A percentile compares a stretch with the other conserved stretches of the same genome.
phyloP scores from a whole-genome alignment of 2,113 vertebrate species.

The Rhea pennata region DNA sequence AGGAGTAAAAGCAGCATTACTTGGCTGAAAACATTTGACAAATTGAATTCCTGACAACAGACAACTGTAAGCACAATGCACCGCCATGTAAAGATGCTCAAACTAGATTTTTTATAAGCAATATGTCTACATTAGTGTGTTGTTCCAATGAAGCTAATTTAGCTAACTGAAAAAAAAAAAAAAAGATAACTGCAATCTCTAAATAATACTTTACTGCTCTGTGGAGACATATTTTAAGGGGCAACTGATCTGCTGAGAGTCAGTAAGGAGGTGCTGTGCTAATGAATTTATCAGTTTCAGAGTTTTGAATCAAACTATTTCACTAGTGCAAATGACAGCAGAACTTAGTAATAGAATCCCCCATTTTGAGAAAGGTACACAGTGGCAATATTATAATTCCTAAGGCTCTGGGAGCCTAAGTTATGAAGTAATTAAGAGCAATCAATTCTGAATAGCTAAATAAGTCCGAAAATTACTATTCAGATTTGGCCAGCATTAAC shows the following conservation, averaged over 20 bases:
- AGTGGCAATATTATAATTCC: neutral
- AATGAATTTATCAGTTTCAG: neutral
- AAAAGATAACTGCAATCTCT: neutral
- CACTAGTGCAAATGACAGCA: neutral
- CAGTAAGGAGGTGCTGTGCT: neutral
- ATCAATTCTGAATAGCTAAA: constrained; percentile 44
- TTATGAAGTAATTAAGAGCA: neutral
- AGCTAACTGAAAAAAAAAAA: neutral
- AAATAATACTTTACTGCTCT: neutral
- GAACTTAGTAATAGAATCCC: neutral
- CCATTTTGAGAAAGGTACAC: neutral
- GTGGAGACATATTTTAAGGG: neutral
- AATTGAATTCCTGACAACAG: neutral
- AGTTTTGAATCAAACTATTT: neutral
- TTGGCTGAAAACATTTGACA: neutral
- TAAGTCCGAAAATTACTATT: constrained; percentile 26
- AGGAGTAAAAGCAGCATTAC: neutral
- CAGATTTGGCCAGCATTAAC: constrained; percentile 30
- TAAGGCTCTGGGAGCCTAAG: neutral
- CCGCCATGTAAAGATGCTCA: neutral
- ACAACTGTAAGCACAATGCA: neutral
- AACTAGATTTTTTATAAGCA: neutral
- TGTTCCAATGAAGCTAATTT: neutral
- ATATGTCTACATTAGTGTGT: neutral
- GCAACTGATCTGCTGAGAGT: neutral